Base-by-base conservation (phyloP, 2,888 invertebrate species). In the Metacarcinus magister region DNA sequence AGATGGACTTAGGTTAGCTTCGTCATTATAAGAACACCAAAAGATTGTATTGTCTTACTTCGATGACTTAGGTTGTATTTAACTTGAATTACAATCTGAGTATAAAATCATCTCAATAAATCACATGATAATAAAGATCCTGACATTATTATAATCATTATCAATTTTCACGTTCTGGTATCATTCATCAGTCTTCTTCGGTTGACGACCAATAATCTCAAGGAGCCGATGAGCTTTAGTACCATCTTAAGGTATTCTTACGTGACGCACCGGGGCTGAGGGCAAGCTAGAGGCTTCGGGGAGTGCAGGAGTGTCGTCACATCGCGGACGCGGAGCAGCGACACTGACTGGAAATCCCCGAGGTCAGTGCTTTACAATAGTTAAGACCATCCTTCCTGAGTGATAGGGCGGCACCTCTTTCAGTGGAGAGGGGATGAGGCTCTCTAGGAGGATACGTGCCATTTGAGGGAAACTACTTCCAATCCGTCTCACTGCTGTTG, bases 371-470 rank as follows among this genome's bases (percentile, higher is more conserved):
- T 96, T 94, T 94, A 93, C 75, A 92, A 92, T 92, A 94, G 93
- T 93, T 95, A 95, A 95, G 92, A 96, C 95, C 96, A 96, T 96
- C 96, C 96, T 96, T 95, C 96, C 96, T 96, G 96, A 96, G 96
- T 94, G 94, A 96, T 96, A 95, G 96, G 96, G 96, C 96, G 96
- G 96, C 96, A 96, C 96, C 92, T 96, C 96, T 94, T 96, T 95
- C 75, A 94, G 87, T 93, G 96, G 92, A 94, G 96, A 94, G 94
- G 96, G 95, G 94, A 96, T 92, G 95, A 96, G 96, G 95, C 95
- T 95, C 95, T 95, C 95, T 90, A 82, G 95, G 93, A 93, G 89
- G 93, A 93, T 82, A 93, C 87, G 95, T 95, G 95, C 95, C 95
- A 93, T 87, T 75, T 93, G 95, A 95, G 93, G 95, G 93, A 95